These are phyloP conservation scores for Labrus mixtus DNA, from an alignment of 2,113 vertebrate genomes.

Conservation along the genomic window DNA sequence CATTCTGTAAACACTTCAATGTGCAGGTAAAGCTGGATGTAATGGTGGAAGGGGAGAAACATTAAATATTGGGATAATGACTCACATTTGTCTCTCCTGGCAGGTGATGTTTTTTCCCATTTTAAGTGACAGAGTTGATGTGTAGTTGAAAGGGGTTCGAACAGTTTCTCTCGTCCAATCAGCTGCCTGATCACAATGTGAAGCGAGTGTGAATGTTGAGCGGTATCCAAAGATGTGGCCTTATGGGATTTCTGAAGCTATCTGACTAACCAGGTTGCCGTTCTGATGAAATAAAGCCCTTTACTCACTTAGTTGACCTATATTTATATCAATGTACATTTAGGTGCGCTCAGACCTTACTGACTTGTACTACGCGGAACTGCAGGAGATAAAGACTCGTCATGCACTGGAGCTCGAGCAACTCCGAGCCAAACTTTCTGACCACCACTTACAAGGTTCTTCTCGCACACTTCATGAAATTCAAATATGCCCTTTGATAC, in stretches of 20 bases:
- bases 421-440: constrained; percentile 83
- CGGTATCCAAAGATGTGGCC: background rate
- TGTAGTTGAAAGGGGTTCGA: too few relatives aligned
- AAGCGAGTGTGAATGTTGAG: too few relatives aligned
- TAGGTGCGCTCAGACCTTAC: constrained; percentile 84
- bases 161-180: too few relatives aligned
- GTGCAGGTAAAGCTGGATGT: too few relatives aligned
- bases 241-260: background rate
- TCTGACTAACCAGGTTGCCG: too few relatives aligned
- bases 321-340: constrained; percentile 30
- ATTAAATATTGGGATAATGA: too few relatives aligned
- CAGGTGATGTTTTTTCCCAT: too few relatives aligned
- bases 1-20: too few relatives aligned
- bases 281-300: background rate
- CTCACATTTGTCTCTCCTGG: too few relatives aligned
- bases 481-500: background rate
- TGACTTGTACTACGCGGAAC: constrained; percentile 82
- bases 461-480: background rate
- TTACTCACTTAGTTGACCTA: background rate
- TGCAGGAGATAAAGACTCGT: constrained; percentile 83
- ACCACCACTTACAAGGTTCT: constrained; percentile 87
- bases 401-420: constrained; percentile 87
- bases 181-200: too few relatives aligned
- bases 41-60: too few relatives aligned
- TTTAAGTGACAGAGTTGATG: too few relatives aligned